phyloP scores from a whole-genome alignment of 2,888 invertebrate genomes.

The Aporophyla lueneburgensis region DNA sequence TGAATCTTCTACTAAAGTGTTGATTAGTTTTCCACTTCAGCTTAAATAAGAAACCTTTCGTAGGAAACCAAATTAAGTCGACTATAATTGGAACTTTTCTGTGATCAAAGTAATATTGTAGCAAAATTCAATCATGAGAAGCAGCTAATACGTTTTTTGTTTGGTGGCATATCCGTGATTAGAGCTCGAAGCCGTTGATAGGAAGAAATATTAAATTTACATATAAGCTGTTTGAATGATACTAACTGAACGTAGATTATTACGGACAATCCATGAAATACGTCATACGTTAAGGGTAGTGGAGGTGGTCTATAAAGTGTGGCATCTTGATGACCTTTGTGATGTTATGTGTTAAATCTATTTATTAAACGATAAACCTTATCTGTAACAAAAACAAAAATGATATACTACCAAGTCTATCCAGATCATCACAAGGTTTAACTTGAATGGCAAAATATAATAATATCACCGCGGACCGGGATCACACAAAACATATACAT shows the following conservation, averaged over 20 bases:
- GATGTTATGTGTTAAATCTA: background rate
- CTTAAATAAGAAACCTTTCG: conserved; percentile 13
- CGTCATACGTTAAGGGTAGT: background rate
- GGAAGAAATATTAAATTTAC: background rate
- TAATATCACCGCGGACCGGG: background rate
- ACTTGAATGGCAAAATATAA: background rate
- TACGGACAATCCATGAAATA: background rate
- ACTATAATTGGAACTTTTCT: conserved; percentile 21
- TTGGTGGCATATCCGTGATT: conserved; percentile 1
- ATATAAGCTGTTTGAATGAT: background rate
- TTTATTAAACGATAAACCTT: background rate
- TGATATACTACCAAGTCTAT: background rate
- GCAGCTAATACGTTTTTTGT: background rate
- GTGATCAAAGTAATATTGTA: background rate
- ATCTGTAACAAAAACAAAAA: no score
- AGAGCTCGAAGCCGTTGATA: background rate
- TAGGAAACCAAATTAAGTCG: conserved; percentile 23
- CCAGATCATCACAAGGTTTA: no score
- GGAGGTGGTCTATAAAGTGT: background rate
- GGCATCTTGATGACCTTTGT: background rate
- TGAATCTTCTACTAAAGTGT: background rate
- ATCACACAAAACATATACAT: background rate
- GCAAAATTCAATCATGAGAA: conserved; percentile 1
- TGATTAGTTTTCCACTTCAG: conserved; percentile 28
- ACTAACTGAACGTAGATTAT: background rate